Evolutionary conservation across 2,113 vertebrate species (phyloP), one percentile per base, ranked within the genome.

Genomic region (Glaucomys volans): DNA sequence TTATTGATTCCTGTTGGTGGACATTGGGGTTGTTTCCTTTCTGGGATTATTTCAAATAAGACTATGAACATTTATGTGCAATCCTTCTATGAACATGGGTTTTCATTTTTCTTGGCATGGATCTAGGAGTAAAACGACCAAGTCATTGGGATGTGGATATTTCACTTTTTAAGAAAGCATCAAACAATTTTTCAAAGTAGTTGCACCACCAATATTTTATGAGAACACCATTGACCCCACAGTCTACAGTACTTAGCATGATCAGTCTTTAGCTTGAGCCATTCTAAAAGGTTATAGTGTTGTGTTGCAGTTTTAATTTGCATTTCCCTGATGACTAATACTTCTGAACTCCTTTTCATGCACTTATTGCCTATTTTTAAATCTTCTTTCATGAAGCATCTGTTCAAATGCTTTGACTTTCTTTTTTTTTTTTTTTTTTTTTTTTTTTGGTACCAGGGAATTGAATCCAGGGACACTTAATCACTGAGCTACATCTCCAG

Each of bases 31-130:
- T 94, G 44, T 71, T 82, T 90, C 35, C 67, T 40, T 28, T 9
- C 47, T 26, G 52, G 50, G 40, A 40, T 47, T 81, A 90, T 87
- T 91, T 86, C 67, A 85, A 50, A 76, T 77, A 87, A 91, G 50
- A 22, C 30, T 81, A 24, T 22, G 13, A 93, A 72, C 75, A 69
- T 76, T 71, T 64, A 72, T 64, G 18, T 44, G 28, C 8, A 83
- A 22, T 47, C 47, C 9, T 86, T 87, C 42, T 74, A 35, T 74
- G 40, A 47, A 79, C 14, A 66, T 11, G 2, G 74, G 59, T 47
- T 82, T 95, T 84, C 42, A 64, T 64, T 87, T 96, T 62, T 82
- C 52, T 81, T 87, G 32, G 16, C 40, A 57, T 93, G 93, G 66
- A 82, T 30, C 76, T 47, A 80, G 17, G 40, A 88, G 32, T 74